Evolutionary conservation across 2,113 vertebrate genomes (phyloP).

Genomic region (Nanorana parkeri): DNA sequence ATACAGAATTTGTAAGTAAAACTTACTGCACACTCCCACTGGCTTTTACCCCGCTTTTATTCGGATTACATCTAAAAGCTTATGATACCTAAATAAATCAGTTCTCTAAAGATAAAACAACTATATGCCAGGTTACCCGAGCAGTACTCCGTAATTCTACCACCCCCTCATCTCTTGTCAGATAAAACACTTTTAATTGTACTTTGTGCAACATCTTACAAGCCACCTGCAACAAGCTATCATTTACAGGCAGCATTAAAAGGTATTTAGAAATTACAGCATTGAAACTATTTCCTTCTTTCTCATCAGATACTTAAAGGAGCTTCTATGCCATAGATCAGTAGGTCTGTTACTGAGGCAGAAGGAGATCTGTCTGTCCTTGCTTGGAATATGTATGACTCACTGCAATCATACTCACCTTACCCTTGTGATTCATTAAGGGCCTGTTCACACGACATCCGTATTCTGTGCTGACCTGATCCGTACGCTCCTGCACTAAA

Average conservation of each 20-base stretch:
- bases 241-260: not conserved
- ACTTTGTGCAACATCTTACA: constrained; percentile 13
- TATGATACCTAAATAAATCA: constrained; percentile 41
- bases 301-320: not conserved
- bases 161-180: constrained; percentile 27
- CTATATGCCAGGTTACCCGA: constrained; percentile 29
- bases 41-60: constrained; percentile 47
- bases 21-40: constrained; percentile 27
- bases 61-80: constrained; percentile 47
- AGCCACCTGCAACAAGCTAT: constrained; percentile 27
- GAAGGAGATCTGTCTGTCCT: too few relatives aligned
- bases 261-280: not conserved
- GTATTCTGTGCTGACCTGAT: too few relatives aligned
- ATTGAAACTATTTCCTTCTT: not conserved
- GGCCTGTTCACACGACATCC: too few relatives aligned
- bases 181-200: constrained; percentile 30
- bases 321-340: too few relatives aligned
- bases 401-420: too few relatives aligned
- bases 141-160: not conserved
- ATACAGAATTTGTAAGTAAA: constrained; percentile 4
- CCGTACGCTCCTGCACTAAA: too few relatives aligned
- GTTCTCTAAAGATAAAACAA: not conserved
- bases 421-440: too few relatives aligned
- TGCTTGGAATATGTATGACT: too few relatives aligned
- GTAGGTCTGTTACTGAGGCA: too few relatives aligned